phyloP scores from a whole-genome alignment of 2,113 vertebrate species.

The Pelvicachromis taeniatus region DNA sequence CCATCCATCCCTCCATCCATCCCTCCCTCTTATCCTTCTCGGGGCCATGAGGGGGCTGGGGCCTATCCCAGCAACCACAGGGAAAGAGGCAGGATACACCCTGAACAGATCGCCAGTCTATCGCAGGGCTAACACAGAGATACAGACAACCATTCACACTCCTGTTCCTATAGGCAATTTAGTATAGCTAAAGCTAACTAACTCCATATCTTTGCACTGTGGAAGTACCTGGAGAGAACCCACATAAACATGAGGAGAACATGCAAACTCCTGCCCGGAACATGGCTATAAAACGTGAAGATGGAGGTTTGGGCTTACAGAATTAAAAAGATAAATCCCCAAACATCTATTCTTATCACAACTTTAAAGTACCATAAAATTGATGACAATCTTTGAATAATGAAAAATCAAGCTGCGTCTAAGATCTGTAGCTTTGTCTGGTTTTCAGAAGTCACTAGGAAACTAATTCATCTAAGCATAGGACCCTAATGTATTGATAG shows the following conservation, averaged over 20 bases:
- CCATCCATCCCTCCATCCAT: too few species aligned
- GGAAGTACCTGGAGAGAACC: not conserved
- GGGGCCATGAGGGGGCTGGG: not conserved
- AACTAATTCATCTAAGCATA: not conserved
- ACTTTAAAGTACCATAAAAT: not conserved
- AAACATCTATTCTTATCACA: not conserved
- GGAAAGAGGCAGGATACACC: not conserved
- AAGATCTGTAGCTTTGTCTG: not conserved
- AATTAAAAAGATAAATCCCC: not conserved
- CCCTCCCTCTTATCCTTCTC: not conserved
- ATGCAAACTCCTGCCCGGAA: not conserved
- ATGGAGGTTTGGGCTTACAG: not conserved
- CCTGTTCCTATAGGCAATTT: not conserved
- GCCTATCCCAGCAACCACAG: not conserved
- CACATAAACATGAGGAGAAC: rapidly evolving
- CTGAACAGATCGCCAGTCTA: not conserved
- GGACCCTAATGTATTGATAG: not conserved
- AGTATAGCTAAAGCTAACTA: not conserved
- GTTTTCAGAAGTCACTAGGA: not conserved
- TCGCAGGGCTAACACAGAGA: rapidly evolving
- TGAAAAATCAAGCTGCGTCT: not conserved
- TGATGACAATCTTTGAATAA: not conserved
- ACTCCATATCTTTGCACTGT: not conserved
- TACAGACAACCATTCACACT: not conserved
- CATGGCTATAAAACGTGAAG: not conserved